phyloP scores from a whole-genome alignment of 2,113 vertebrate species.

The Odontesthes bonariensis region DNA sequence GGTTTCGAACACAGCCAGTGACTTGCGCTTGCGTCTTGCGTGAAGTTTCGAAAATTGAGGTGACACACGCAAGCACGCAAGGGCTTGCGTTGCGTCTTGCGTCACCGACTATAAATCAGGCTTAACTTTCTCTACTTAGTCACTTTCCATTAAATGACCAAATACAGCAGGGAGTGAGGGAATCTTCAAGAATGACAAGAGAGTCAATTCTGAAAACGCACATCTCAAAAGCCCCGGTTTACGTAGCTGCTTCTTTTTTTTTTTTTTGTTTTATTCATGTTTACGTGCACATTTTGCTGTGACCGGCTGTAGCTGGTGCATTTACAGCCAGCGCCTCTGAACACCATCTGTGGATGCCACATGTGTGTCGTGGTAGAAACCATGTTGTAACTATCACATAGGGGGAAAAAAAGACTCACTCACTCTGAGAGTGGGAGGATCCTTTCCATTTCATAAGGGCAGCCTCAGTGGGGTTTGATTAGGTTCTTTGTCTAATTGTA shows the following conservation, averaged over 20 bases:
- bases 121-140: slow-evolving; percentile 13
- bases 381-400: slow-evolving; percentile 5
- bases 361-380: slow-evolving; percentile 4
- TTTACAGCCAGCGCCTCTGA: slow-evolving; percentile 3
- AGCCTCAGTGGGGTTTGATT: not conserved
- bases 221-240: too few species aligned
- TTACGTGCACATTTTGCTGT: not conserved
- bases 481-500: not conserved
- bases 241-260: too few species aligned
- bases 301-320: not conserved
- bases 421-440: slow-evolving; percentile 9
- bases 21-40: too few species aligned
- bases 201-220: too few species aligned
- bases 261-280: not conserved
- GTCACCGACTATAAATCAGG: too few species aligned
- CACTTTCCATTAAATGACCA: slow-evolving; percentile 30
- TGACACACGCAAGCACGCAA: too few species aligned
- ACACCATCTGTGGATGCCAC: not conserved
- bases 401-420: slow-evolving; percentile 1
- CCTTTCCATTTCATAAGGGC: slow-evolving; percentile 22
- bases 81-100: too few species aligned
- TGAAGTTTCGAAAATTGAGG: too few species aligned
- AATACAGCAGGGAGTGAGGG: not conserved
- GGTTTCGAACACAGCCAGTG: too few species aligned
- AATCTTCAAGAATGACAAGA: not conserved